Evolutionary conservation across 2,113 vertebrate genomes (phyloP).

Genomic region (Narcine bancroftii): DNA sequence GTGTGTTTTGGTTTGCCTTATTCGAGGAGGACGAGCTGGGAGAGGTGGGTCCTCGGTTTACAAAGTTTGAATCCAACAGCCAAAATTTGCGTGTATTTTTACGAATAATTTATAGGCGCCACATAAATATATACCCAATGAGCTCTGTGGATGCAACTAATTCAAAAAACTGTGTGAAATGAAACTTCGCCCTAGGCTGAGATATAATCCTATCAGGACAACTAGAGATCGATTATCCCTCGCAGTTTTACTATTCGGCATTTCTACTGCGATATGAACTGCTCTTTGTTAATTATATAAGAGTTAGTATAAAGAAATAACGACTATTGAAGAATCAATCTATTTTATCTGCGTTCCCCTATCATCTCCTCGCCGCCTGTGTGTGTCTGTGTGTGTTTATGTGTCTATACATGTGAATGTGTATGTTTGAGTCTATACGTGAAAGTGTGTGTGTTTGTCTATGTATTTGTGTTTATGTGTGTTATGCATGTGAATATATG

Average conservation of each 20-base stretch:
- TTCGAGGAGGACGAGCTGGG: not conserved
- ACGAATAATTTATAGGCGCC: not conserved
- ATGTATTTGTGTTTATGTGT: too few species aligned
- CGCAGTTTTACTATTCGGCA: slow-evolving; percentile 16
- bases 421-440: too few species aligned
- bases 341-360: not conserved
- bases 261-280: slow-evolving; percentile 10
- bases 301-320: not conserved
- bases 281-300: slow-evolving; percentile 10
- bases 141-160: not conserved
- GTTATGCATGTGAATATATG: too few species aligned
- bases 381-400: not conserved
- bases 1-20: not conserved
- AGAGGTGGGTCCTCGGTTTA: not conserved
- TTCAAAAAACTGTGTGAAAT: slow-evolving; percentile 24
- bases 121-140: not conserved
- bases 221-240: slow-evolving; percentile 10
- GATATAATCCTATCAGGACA: slow-evolving; percentile 12
- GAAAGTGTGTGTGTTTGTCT: too few species aligned
- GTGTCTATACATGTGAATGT: too few species aligned
- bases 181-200: not conserved
- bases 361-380: not conserved
- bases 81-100: not conserved
- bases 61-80: not conserved
- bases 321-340: slow-evolving; percentile 10